Percentiles rank a stretch among this genome's conserved stretches.
Conservation (phyloP, 2,888 invertebrate species). For the Ophioninae sp. region DNA sequence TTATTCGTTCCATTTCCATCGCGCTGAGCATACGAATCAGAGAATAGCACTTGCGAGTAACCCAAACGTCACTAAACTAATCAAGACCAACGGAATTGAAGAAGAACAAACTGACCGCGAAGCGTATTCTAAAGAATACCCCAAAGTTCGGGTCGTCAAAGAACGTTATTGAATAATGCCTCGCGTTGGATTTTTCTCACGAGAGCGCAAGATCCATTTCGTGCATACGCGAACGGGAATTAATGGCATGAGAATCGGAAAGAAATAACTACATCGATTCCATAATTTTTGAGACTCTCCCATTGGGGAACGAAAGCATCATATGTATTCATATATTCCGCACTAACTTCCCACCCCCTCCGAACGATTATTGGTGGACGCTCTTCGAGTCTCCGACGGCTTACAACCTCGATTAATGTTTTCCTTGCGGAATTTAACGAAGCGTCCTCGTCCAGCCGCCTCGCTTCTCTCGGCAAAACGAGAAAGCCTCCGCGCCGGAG, state of each 20-base stretch:
- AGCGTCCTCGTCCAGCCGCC: conserved; percentile 33
- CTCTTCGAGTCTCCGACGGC: conserved; percentile 43
- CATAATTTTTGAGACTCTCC: conserved; percentile 19
- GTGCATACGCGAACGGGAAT: conserved; percentile 9
- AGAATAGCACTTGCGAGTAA: too few species aligned
- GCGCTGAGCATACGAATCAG: background rate
- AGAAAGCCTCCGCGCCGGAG: conserved; percentile 23
- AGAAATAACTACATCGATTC: conserved; percentile 34
- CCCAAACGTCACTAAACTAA: too few species aligned
- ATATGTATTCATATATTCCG: conserved; percentile 4
- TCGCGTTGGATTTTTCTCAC: background rate
- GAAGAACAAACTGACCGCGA: too few species aligned
- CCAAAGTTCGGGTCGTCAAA: too few species aligned
- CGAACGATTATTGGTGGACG: conserved; percentile 57
- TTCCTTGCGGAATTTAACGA: conserved; percentile 61
- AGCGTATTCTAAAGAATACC: too few species aligned
- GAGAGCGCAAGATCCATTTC: conserved; percentile 24
- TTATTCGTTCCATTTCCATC: background rate
- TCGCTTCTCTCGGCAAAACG: conserved; percentile 30
- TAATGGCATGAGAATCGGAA: conserved; percentile 27
- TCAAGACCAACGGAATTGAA: background rate
- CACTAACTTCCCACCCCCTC: conserved; percentile 36
- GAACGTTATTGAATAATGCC: background rate
- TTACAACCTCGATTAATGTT: conserved; percentile 62
- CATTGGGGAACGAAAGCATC: conserved; percentile 8